phyloP scores from a whole-genome alignment of 1,140 invertebrate species.

The Bombus confusus region DNA sequence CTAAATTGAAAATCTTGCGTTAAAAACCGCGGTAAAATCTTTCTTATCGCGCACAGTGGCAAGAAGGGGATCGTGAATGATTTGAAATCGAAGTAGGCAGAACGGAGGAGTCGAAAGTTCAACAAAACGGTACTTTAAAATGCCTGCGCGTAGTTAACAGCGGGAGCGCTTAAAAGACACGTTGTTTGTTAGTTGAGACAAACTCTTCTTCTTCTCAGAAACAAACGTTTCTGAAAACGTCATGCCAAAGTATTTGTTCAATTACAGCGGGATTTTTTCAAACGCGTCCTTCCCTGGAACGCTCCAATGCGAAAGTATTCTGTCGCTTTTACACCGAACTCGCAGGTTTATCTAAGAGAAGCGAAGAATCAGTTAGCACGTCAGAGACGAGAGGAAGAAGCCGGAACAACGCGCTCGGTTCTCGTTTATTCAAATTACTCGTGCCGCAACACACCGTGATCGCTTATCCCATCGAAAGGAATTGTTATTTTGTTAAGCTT shows the following conservation, averaged over 20 bases:
- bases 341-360: not conserved
- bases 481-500: constrained; percentile 30
- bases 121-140: not conserved
- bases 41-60: too few relatives aligned
- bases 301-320: not conserved
- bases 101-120: not conserved
- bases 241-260: too few relatives aligned
- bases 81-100: constrained; percentile 6
- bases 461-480: constrained; percentile 22
- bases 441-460: constrained; percentile 5
- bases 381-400: not conserved
- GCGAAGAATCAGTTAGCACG: not conserved
- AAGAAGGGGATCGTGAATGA: not conserved
- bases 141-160: not conserved
- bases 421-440: constrained; percentile 31
- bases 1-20: too few relatives aligned
- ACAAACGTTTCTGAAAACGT: too few relatives aligned
- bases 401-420: not conserved
- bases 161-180: not conserved
- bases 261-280: not conserved
- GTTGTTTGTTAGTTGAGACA: not conserved
- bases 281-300: not conserved
- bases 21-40: too few relatives aligned
- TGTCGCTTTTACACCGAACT: not conserved
- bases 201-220: too few relatives aligned